Percentiles rank a stretch among this genome's conserved stretches.
Evolutionary conservation across 2,797 vertebrate genomes (phyloP).

Genomic region (Psittacula derbiana): DNA sequence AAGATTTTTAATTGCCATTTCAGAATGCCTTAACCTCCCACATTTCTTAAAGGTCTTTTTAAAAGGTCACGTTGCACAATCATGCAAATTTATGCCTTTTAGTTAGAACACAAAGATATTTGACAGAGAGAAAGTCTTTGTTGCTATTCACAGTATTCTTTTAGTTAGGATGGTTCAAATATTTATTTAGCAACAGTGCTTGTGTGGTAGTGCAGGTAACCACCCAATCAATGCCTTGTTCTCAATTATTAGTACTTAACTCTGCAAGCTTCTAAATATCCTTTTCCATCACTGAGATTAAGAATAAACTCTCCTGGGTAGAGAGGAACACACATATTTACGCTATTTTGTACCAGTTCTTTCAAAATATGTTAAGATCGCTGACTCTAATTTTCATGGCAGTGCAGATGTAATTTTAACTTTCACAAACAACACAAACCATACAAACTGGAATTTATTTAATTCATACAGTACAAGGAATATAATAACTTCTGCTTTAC

Average conservation of each 20-base stretch:
- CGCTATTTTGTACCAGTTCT: background rate
- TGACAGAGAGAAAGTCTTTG: background rate
- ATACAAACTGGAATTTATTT: slow-evolving; percentile 12
- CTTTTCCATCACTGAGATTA: background rate
- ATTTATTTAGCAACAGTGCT: background rate
- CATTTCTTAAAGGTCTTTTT: background rate
- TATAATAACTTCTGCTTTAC: background rate
- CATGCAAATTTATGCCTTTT: background rate
- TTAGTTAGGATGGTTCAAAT: background rate
- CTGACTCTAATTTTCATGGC: background rate
- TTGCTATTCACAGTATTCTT: background rate
- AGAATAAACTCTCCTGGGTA: background rate
- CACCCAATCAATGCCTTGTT: background rate
- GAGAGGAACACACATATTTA: background rate
- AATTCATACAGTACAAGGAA: background rate
- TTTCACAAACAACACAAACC: background rate
- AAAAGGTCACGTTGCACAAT: background rate
- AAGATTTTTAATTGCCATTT: background rate
- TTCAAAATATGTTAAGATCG: background rate
- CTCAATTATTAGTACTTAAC: background rate
- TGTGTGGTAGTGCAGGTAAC: background rate
- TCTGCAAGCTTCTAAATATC: background rate
- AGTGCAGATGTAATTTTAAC: background rate
- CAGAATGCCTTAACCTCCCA: background rate
- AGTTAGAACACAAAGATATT: background rate